phyloP scores from a whole-genome alignment of 2,113 vertebrate species.

The Choloepus hoffmanni region DNA sequence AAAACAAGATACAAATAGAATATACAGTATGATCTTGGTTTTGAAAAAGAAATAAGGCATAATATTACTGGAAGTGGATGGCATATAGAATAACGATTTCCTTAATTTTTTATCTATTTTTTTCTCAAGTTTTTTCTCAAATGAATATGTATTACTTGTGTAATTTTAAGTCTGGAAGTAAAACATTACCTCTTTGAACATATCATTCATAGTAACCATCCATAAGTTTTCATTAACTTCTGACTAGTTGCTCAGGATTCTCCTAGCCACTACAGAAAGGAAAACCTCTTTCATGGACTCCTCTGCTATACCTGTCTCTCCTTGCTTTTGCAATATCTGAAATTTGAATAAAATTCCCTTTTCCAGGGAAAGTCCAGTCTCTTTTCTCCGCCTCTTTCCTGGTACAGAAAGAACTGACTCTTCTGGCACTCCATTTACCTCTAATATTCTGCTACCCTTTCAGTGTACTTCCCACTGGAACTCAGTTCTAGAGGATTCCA shows the following conservation, averaged over 20 bases:
- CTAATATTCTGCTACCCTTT: not conserved
- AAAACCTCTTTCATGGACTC: not conserved
- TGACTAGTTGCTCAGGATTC: not conserved
- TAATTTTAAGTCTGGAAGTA: not conserved
- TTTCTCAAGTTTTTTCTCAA: not conserved
- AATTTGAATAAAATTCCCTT: not conserved
- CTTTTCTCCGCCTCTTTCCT: not conserved
- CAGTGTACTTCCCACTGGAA: not conserved
- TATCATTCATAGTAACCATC: not conserved
- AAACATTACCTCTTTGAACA: slow-evolving; percentile 18
- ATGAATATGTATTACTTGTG: not conserved
- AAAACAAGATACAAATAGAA: not conserved
- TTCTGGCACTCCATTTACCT: not conserved
- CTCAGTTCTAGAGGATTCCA: not conserved
- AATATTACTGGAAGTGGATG: not conserved
- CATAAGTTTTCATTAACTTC: not conserved
- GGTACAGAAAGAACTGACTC: not conserved
- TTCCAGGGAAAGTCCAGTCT: not conserved
- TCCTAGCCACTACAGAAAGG: not conserved
- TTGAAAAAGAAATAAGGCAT: not conserved
- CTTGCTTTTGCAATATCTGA: not conserved
- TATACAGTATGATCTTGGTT: not conserved
- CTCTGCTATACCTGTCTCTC: not conserved
- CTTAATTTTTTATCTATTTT: not conserved
- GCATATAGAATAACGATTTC: not conserved